These are phyloP conservation scores for Oscarella lobularis DNA, from an alignment of 37 sponge, comb jelly and placozoan species.

Conservation along the genomic window DNA sequence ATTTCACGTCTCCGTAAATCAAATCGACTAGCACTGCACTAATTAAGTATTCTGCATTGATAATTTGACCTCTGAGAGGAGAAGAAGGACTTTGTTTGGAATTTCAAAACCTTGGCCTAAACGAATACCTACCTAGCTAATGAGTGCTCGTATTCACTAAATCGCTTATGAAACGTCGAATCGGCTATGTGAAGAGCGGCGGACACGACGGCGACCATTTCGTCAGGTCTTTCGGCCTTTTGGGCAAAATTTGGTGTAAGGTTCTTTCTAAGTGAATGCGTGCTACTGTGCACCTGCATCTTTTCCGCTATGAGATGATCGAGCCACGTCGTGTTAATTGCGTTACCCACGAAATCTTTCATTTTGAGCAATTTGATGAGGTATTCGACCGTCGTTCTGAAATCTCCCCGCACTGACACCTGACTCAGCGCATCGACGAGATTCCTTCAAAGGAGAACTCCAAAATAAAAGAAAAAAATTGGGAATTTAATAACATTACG, in stretches of 20 bases:
- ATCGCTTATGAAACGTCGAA: constrained; percentile 71
- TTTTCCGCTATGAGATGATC: constrained; percentile 86
- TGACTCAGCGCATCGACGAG: constrained; percentile 93
- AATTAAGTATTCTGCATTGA: constrained; percentile 77
- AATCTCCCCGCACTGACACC: constrained; percentile 89
- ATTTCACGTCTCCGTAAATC: constrained; percentile 66
- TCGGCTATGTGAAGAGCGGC: constrained; percentile 78
- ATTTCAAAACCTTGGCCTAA: not conserved
- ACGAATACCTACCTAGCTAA: constrained; percentile 55
- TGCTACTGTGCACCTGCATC: constrained; percentile 31
- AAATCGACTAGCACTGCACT: constrained; percentile 84
- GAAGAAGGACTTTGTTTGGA: not conserved
- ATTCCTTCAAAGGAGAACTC: constrained; percentile 34
- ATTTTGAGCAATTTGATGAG: constrained; percentile 85
- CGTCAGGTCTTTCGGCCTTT: constrained; percentile 54
- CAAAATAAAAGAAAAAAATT: not conserved
- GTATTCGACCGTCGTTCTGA: constrained; percentile 94
- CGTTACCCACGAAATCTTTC: constrained; percentile 62
- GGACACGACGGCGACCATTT: constrained; percentile 75
- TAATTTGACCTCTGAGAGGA: constrained; percentile 67
- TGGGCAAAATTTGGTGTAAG: no score
- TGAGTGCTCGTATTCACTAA: constrained; percentile 72
- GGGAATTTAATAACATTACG: constrained; percentile 20
- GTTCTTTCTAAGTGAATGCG: no score
- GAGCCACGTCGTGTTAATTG: constrained; percentile 84